phyloP scores from a whole-genome alignment of 2,797 vertebrate species.

The Coracias cyanogaster region DNA sequence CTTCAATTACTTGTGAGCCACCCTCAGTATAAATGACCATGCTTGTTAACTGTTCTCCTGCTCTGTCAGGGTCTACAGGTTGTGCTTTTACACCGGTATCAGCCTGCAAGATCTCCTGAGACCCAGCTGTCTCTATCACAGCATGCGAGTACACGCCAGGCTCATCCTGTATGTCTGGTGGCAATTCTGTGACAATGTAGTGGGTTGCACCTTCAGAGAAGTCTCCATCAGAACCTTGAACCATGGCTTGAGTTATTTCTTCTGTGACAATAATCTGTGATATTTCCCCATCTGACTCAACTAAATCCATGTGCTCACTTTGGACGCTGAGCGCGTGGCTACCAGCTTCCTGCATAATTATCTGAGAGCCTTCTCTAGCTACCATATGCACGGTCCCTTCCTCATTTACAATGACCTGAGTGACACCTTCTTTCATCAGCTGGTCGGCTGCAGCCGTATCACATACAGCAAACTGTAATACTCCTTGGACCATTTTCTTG shows the following conservation, averaged over 20 bases:
- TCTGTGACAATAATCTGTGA: constrained; percentile 85
- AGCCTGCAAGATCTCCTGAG: constrained; percentile 73
- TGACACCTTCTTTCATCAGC: constrained; percentile 91
- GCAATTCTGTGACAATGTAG: constrained; percentile 95
- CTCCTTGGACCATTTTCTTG: constrained; percentile 89
- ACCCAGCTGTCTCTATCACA: constrained; percentile 72
- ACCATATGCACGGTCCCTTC: constrained; percentile 88
- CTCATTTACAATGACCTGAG: constrained; percentile 94
- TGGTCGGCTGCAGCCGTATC: constrained; percentile 84
- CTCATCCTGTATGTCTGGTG: constrained; percentile 85
- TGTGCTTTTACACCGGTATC: constrained; percentile 50
- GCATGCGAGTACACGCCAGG: constrained; percentile 80
- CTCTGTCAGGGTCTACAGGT: constrained; percentile 25
- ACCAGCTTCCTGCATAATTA: constrained; percentile 82
- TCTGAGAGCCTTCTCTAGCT: constrained; percentile 79
- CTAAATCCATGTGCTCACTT: constrained; percentile 74
- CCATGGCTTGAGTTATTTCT: constrained; percentile 83
- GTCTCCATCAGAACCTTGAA: constrained; percentile 58
- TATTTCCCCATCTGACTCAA: constrained; percentile 77
- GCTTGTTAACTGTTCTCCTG: constrained; percentile 77
- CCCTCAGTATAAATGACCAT: constrained; percentile 91
- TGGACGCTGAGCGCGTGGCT: constrained; percentile 71
- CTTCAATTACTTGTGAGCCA: constrained; percentile 81
- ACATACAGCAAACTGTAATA: constrained; percentile 90
- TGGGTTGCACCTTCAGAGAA: constrained; percentile 86